Evolutionary conservation across 2,888 invertebrate species (phyloP), one percentile per base, ranked within the genome.

Genomic region (Luperina nickerlii): DNA sequence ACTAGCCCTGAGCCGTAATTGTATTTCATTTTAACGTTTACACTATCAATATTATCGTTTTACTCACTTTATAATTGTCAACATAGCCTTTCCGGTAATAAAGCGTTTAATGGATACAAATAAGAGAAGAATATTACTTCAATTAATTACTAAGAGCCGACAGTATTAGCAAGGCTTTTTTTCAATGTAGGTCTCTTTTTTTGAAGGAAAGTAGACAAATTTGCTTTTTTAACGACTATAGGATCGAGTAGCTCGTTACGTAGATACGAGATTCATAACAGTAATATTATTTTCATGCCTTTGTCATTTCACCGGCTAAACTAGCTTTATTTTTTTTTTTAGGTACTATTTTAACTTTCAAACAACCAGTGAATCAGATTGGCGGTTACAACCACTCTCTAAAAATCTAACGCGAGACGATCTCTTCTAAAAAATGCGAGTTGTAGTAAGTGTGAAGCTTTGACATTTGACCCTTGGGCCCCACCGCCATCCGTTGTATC

Each of bases 401-500:
- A 87, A 69, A 77, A 9, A 85, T 89, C 72, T 67, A 45, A 38
- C 76, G 24, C 76, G 45, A 86, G 90, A 90, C 89, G 87, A 90
- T 90, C 79, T 89, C 89, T 85, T 85, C 9, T 66, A 85, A 94
- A 93, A 94, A 94, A 92, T 90, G 88, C 87, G 88, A 91, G 82
- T 90, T 87, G 88, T 83, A 94, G 93, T 93, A 91, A 94, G 95
- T 94, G 95, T 90, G 92, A 94, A 94, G 84, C 89, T 91, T 90
- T 93, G 95, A 94, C 95, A 94, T 92, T 92, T 93, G 91, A 93
- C 95, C 95, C 95, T 88, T 75, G 93, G 90, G 91, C 90, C 91
- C 68, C 80, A 89, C 86, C 83, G 87, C 90, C 89, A 88, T 90
- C 89, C 88, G 81, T 85, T 87, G 87, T 94, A 96, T 95, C 96